Base-by-base conservation (phyloP, 2,888 invertebrate genomes). In the Apocheima hispidaria region DNA sequence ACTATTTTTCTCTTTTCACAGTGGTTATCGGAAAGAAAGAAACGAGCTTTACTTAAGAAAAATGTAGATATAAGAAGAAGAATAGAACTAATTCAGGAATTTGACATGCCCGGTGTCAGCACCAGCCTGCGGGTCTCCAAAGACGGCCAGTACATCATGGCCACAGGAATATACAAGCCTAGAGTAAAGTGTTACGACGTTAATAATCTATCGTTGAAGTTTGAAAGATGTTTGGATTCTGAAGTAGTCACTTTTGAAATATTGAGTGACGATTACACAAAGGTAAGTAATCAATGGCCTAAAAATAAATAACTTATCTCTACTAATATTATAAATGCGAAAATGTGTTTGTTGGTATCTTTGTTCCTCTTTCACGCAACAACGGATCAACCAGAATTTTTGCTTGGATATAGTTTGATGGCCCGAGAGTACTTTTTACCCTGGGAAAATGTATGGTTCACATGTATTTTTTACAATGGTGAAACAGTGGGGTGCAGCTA, bases 1-100 rank as follows among this genome's bases (percentile, higher is more conserved):
- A 30, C 14, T 10, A 5, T 28, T 16, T 3, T 48, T 7, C 10
- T 68, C 65, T 60, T 65, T 12, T 93, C 93, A 23, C 81, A 98
- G 97, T 98, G 98, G 98, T 90, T 98, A 54, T 95, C 97, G 2
- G 98, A 98, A 78, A 94, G 96, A 72, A 97, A 97, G 84, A 95
- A 96, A 77, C 94, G 97, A 70, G 94, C 95, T 6, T 90, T 98
- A 65, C 93, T 97, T 52, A 97, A 97, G 84, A 97, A 97, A 87
- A 96, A 98, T 95, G 95, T 96, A 36, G 99, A 98, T 82, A 94
- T 99, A 48, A 94, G 98, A 71, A 94, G 97, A 72, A 94, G 98
- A 79, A 98, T 99, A 74, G 98, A 99, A 88, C 95, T 99, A 40
- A 97, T 99, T 70, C 99, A 99, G 90, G 99, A 99, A 82, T 99